A percentile compares a stretch with the other conserved stretches of the same genome.
phyloP scores from a whole-genome alignment of 1,140 invertebrate genomes.

The Zaprionus gabonicus region DNA sequence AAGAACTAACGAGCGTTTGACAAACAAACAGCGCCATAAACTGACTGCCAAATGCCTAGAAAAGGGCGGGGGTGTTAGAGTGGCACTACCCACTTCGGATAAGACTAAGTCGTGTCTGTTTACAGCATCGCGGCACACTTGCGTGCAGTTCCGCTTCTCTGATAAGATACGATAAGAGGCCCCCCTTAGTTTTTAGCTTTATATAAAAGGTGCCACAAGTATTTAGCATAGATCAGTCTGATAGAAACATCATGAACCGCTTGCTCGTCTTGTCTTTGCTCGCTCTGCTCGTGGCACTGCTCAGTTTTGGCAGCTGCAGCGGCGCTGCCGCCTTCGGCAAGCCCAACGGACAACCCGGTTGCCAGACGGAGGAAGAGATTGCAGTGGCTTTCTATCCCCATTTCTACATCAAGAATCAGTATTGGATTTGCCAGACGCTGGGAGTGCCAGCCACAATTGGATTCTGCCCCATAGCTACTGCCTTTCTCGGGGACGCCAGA shows the following conservation, averaged over 20 bases:
- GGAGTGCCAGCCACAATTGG: slow-evolving; percentile 46
- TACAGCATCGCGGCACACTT: slow-evolving; percentile 51
- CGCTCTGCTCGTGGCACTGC: slow-evolving; percentile 28
- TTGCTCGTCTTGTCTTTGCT: slow-evolving; percentile 26
- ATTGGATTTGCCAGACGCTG: slow-evolving; percentile 54
- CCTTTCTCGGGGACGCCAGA: slow-evolving; percentile 47
- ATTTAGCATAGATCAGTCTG: slow-evolving; percentile 67
- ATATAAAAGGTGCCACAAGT: slow-evolving; percentile 47
- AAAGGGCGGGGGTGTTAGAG: too few relatives aligned
- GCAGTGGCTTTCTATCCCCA: slow-evolving; percentile 43
- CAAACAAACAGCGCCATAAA: slow-evolving; percentile 77
- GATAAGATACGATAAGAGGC: slow-evolving; percentile 62
- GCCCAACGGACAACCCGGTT: slow-evolving; percentile 67
- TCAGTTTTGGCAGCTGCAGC: not conserved
- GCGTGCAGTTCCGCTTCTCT: slow-evolving; percentile 41
- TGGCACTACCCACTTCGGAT: not conserved
- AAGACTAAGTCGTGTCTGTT: slow-evolving; percentile 30
- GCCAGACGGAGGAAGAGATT: slow-evolving; percentile 65
- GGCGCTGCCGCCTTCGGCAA: slow-evolving; percentile 41
- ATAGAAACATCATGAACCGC: slow-evolving; percentile 50
- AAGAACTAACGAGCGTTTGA: slow-evolving; percentile 41
- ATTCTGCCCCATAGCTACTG: slow-evolving; percentile 24
- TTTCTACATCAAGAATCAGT: slow-evolving; percentile 57
- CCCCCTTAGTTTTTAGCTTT: slow-evolving; percentile 16
- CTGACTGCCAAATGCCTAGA: slow-evolving; percentile 49